Percentiles rank a stretch among this genome's conserved stretches.
phyloP scores from a whole-genome alignment of 2,888 invertebrate species.

The Anoncus sp. region DNA sequence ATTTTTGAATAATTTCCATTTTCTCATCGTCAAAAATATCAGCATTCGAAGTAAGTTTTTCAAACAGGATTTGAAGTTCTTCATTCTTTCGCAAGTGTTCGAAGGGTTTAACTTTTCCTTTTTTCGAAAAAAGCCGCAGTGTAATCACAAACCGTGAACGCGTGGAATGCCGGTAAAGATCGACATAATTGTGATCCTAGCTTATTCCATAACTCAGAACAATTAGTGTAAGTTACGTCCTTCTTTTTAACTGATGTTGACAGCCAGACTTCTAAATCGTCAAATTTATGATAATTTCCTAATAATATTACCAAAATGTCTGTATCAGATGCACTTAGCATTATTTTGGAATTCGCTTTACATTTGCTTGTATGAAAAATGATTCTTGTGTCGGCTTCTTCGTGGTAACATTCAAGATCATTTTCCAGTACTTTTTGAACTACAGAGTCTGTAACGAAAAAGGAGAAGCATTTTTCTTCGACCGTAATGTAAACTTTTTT shows the following conservation, averaged over 20 bases:
- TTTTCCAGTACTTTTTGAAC: constrained; percentile 29
- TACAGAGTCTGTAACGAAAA: background rate
- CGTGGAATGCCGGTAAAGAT: too few relatives aligned
- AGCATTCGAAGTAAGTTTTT: too few relatives aligned
- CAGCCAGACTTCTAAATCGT: constrained; percentile 7
- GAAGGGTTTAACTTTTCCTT: too few relatives aligned
- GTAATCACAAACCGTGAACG: too few relatives aligned
- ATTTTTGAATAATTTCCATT: constrained; percentile 45
- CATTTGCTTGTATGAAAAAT: constrained; percentile 51
- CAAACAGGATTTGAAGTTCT: too few relatives aligned
- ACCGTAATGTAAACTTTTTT: constrained; percentile 47
- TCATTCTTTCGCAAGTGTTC: too few relatives aligned
- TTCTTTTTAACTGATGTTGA: background rate
- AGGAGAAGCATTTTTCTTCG: background rate
- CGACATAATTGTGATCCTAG: too few relatives aligned
- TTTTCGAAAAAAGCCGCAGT: too few relatives aligned
- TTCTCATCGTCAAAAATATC: too few relatives aligned
- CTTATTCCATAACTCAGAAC: too few relatives aligned
- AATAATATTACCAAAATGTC: constrained; percentile 48
- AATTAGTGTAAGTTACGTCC: too few relatives aligned
- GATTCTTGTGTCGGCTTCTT: constrained; percentile 66
- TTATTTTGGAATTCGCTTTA: constrained; percentile 17
- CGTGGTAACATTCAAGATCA: constrained; percentile 55
- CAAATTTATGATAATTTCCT: constrained; percentile 46
- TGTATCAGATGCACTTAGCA: constrained; percentile 46